Percentiles rank a stretch among this genome's conserved stretches.
phyloP scores from a whole-genome alignment of 2,888 invertebrate species.

The Perdita meconis region DNA sequence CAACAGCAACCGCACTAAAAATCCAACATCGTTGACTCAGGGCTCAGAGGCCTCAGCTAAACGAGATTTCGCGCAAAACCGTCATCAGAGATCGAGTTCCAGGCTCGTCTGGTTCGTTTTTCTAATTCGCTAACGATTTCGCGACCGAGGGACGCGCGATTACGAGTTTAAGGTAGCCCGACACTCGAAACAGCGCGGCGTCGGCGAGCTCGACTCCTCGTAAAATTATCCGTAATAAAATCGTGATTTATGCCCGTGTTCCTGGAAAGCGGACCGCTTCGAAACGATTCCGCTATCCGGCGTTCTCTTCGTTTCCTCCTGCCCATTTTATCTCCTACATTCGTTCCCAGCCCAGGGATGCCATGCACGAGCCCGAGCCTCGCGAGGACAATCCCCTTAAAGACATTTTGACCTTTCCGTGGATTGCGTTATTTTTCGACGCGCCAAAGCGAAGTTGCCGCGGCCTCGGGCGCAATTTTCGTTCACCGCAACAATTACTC shows the following conservation, averaged over 20 bases:
- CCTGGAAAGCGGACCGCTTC: slow-evolving; percentile 78
- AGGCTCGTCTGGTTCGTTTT: slow-evolving; percentile 44
- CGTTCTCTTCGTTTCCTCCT: not conserved
- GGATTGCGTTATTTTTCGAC: slow-evolving; percentile 28
- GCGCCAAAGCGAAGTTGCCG: not conserved
- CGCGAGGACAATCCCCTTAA: slow-evolving; percentile 25
- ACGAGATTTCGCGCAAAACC: slow-evolving; percentile 10
- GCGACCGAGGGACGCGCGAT: slow-evolving; percentile 65
- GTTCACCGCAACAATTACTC: slow-evolving; percentile 3
- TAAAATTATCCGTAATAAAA: slow-evolving; percentile 83
- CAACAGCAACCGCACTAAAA: too few species aligned
- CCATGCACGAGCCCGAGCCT: slow-evolving; percentile 27
- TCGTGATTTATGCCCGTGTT: slow-evolving; percentile 80
- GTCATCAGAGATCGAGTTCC: slow-evolving; percentile 18
- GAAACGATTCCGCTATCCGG: slow-evolving; percentile 64
- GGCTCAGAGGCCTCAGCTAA: too few species aligned
- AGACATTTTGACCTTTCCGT: slow-evolving; percentile 57
- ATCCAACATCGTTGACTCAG: too few species aligned
- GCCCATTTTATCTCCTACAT: slow-evolving; percentile 29
- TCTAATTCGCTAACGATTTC: slow-evolving; percentile 67
- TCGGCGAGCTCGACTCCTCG: slow-evolving; percentile 75
- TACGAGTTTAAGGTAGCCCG: slow-evolving; percentile 76
- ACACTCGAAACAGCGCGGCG: slow-evolving; percentile 50
- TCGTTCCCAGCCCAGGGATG: slow-evolving; percentile 35
- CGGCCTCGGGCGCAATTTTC: not conserved